Evolutionary conservation across 1,140 invertebrate genomes (phyloP), one percentile per base, ranked within the genome.

Genomic region (Ylistrum balloti): DNA sequence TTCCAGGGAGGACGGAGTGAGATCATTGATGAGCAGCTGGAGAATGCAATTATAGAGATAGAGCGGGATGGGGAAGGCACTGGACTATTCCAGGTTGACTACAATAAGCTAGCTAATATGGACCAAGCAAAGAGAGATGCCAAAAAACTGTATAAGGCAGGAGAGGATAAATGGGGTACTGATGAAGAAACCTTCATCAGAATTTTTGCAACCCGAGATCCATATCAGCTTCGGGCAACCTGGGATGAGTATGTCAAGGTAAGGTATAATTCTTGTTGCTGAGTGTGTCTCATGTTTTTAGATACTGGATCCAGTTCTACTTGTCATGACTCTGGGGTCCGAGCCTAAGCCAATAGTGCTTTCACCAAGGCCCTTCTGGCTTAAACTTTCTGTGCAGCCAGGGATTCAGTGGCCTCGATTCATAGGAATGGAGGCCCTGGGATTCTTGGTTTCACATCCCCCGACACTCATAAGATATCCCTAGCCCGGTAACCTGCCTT

Each of bases 111-210:
- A 45, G 89, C 89, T 86, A 92, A 95, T 90, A 33, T 88, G 33
- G 88, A 88, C 0, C 92, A 92, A 87, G 94, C 94, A 0, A 93
- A 94, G 85, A 35, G 92, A 33, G 94, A 95, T 88, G 95, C 95
- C 22, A 86, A 94, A 85, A 90, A 92, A 35, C 90, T 95, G 33
- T 94, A 90, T 34, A 93, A 96, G 88, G 95, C 97, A 74, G 95
- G 97, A 33, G 96, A 96, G 85, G 95, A 96, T 34, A 95, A 95
- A 88, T 96, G 96, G 93, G 97, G 97, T n/a, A 97, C 97, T 11
- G 97, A 97, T 92, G 97, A 97, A 87, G 94, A 94, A 87, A 94
- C 92, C 10, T 96, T 96, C 85, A 94, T 93, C 90, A 35, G 93
- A 5, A 95, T 96, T 41, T 95, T 96, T 56, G 92, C 94, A 15